Evolutionary conservation across 30 jellyfish, hydroid and myxozoan genomes (phyloP), one percentile per base, ranked within the genome.

Genomic region (Haliclystus octoradiatus): DNA sequence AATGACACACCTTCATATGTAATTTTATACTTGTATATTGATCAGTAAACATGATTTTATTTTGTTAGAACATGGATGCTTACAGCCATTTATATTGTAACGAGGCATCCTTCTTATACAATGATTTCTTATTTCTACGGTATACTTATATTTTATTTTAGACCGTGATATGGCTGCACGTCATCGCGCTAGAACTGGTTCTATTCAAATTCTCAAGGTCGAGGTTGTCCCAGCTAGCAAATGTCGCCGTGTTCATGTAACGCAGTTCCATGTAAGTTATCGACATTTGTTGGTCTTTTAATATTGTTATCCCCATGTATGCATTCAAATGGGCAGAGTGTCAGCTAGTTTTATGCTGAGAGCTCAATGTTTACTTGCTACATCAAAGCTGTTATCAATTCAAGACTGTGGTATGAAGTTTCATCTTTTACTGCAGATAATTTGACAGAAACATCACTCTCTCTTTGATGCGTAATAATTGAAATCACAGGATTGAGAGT

Each of bases 131-230:
- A n/a, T n/a, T n/a, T n/a, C n/a, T n/a, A n/a, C n/a, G n/a, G n/a
- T n/a, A n/a, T n/a, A n/a, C n/a, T n/a, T 40, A 5, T 9, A 40
- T 40, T 5, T 40, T 40, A 30, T 78, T 70, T 34, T 71, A 88
- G 97, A 83, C 57, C 69, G 79, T 68, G 99, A 92, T 67, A 84
- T 92, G 96, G 97, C 99, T 50, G 99, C 96, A 9, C 76, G 95
- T 23, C 99, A 92, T 75, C 92, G 99, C 46, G 99, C 99, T 28
- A 81, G 99, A 32, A 84, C 94, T 2, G 33, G 88, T n/a, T 82
- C 96, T 12, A 84, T 92, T 31, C 99, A 84, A 34, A 63, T 92
- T 7, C 52, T 92, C 78, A 92, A 92, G 50, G 94, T 85, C 53
- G 99, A 77, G 57, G 77, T 75, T 33, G 85, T 92, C 26, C 95